Conservation (phyloP, 35 echinoderm and acorn worm genomes). For the Stichopus chloronotus region DNA sequence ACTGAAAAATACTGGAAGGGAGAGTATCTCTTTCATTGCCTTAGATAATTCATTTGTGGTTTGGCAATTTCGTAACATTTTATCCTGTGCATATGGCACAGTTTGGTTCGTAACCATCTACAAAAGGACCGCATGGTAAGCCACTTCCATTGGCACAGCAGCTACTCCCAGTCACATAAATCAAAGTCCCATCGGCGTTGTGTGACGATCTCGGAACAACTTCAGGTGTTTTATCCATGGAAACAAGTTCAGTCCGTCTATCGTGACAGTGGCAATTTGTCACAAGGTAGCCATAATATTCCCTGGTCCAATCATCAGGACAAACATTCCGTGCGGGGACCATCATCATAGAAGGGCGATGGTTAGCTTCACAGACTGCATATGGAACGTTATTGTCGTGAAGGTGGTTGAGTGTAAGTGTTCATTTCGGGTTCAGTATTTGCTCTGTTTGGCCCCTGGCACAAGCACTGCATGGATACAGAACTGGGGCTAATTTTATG, state of each 20-base stretch:
- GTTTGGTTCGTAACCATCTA: constrained; percentile 50
- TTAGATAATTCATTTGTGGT: too few species aligned
- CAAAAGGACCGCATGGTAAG: constrained; percentile 48
- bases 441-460: constrained; percentile 2
- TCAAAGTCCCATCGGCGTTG: constrained; percentile 12
- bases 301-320: constrained; percentile 48
- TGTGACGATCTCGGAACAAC: not conserved
- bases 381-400: constrained; percentile 31
- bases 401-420: constrained; percentile 4
- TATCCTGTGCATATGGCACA: constrained; percentile 65
- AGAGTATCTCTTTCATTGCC: too few species aligned
- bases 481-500: too few species aligned
- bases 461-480: too few species aligned
- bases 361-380: constrained; percentile 18
- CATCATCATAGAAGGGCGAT: not conserved
- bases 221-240: constrained; percentile 35
- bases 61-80: too few species aligned
- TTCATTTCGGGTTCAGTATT: constrained; percentile 34
- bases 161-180: constrained; percentile 29
- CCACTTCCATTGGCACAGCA: constrained; percentile 24
- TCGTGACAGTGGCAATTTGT: not conserved
- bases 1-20: too few species aligned
- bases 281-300: constrained; percentile 57
- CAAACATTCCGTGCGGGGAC: constrained; percentile 49
- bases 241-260: constrained; percentile 33